Percentiles rank a stretch among this genome's conserved stretches.
phyloP scores from a whole-genome alignment of 2,797 vertebrate genomes.

The Pagetopsis macropterus region DNA sequence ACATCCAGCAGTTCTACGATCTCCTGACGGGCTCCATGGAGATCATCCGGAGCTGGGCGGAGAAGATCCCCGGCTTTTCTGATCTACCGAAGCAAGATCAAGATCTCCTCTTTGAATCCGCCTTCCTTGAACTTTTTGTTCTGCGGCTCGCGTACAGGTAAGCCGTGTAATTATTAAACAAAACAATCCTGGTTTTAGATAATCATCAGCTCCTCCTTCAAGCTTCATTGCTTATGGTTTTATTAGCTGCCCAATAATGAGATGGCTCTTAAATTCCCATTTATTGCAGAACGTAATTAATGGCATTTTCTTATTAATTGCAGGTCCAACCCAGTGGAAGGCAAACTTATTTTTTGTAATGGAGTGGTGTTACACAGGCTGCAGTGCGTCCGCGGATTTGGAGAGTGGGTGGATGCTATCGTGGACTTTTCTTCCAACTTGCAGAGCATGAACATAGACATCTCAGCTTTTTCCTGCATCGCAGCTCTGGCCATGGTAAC shows the following conservation, averaged over 20 bases:
- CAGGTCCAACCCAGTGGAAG: conserved; percentile 99
- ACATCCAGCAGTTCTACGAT: conserved; percentile 99
- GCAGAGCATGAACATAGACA: conserved; percentile 98
- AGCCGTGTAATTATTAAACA: conserved; percentile 56
- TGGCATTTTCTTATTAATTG: conserved; percentile 83
- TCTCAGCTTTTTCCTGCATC: conserved; percentile 98
- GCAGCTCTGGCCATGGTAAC: conserved; percentile 98
- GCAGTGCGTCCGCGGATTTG: conserved; percentile 98
- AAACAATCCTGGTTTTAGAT: conserved; percentile 53
- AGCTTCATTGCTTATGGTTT: conserved; percentile 85
- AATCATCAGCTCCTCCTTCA: conserved; percentile 79
- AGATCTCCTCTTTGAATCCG: conserved; percentile 97
- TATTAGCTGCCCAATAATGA: conserved; percentile 91
- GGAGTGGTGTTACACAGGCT: conserved; percentile 97
- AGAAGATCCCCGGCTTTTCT: conserved; percentile 95
- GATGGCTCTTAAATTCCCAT: conserved; percentile 88
- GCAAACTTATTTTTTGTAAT: conserved; percentile 99
- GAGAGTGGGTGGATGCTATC: conserved; percentile 99
- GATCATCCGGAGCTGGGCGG: conserved; percentile 98
- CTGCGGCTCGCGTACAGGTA: conserved; percentile 97
- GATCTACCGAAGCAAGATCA: conserved; percentile 96
- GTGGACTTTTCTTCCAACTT: conserved; percentile 98
- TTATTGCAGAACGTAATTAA: conserved; percentile 91
- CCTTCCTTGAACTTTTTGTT: conserved; percentile 98
- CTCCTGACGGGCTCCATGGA: conserved; percentile 99